A percentile compares a stretch with the other conserved stretches of the same genome.
These are phyloP conservation scores for Ormia ochracea DNA, from an alignment of 2,888 invertebrate species.

Conservation along the genomic window DNA sequence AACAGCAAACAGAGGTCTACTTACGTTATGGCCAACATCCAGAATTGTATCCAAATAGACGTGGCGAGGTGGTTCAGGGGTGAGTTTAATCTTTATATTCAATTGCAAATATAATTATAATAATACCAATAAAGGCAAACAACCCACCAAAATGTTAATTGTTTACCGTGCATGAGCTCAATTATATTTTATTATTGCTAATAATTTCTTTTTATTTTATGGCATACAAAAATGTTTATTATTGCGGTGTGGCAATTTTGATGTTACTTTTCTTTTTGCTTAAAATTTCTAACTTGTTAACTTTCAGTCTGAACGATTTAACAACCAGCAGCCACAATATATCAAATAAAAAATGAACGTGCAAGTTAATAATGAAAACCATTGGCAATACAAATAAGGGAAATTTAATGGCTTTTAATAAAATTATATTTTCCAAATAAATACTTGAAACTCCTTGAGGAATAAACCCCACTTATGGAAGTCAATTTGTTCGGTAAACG, in stretches of 20 bases:
- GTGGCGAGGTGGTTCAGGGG: constrained; percentile 92
- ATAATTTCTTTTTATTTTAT: constrained; percentile 63
- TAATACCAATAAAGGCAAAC: constrained; percentile 12
- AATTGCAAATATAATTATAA: neutral
- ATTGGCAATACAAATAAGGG: constrained; percentile 30
- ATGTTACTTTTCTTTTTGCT: neutral
- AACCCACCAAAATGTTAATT: constrained; percentile 16
- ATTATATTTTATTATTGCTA: constrained; percentile 68
- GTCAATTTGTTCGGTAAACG: neutral
- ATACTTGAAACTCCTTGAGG: neutral
- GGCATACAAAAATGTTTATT: constrained; percentile 49
- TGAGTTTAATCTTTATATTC: constrained; percentile 77
- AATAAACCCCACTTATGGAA: neutral
- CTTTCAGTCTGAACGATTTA: constrained; percentile 37
- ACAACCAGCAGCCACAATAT: constrained; percentile 14
- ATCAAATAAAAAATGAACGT: neutral
- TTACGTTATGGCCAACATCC: constrained; percentile 95
- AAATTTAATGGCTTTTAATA: constrained; percentile 23
- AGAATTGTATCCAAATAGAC: constrained; percentile 91
- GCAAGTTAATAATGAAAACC: constrained; percentile 16
- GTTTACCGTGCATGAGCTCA: constrained; percentile 43
- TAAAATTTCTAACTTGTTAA: constrained; percentile 33
- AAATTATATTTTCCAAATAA: constrained; percentile 32
- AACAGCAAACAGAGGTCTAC: constrained; percentile 93
- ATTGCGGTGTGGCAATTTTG: constrained; percentile 40